Evolutionary conservation across 2,888 invertebrate genomes (phyloP).

Genomic region (Itoplectis maculator): DNA sequence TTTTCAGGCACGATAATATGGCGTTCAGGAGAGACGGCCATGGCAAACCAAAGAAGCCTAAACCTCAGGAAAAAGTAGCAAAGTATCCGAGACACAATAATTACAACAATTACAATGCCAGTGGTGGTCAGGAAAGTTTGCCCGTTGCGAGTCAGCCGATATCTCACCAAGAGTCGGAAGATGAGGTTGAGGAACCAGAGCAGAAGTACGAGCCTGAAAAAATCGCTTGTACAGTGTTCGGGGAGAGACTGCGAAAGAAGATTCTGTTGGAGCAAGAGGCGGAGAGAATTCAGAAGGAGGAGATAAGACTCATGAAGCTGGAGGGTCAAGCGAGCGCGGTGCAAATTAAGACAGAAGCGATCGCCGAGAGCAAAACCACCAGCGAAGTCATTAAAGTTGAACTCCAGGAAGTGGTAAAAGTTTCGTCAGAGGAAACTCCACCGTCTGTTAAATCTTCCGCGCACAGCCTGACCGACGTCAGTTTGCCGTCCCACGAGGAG

Average conservation of each 20-base stretch:
- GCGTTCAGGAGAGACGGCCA: slow-evolving; percentile 76
- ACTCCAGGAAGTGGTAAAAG: background rate
- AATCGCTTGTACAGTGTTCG: slow-evolving; percentile 75
- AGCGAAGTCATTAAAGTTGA: background rate
- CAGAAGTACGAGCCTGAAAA: slow-evolving; percentile 66
- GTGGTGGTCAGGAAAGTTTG: no score
- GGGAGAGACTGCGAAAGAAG: slow-evolving; percentile 76
- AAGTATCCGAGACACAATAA: background rate
- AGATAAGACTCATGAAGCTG: background rate
- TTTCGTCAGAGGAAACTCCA: background rate
- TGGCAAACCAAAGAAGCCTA: background rate
- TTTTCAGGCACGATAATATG: slow-evolving; percentile 80
- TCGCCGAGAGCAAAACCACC: background rate
- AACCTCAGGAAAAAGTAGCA: background rate
- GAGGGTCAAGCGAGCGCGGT: background rate
- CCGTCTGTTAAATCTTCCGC: slow-evolving; percentile 13
- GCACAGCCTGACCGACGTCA: background rate
- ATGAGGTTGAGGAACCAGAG: slow-evolving; percentile 66
- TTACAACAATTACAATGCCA: background rate
- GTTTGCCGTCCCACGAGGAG: slow-evolving; percentile 5
- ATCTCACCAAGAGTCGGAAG: background rate
- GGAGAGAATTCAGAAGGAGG: slow-evolving; percentile 60
- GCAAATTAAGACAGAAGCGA: slow-evolving; percentile 13
- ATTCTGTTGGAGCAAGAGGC: slow-evolving; percentile 64
- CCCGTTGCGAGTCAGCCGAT: background rate